phyloP scores from a whole-genome alignment of 2,797 vertebrate species.

The Anomalospiza imberbis region DNA sequence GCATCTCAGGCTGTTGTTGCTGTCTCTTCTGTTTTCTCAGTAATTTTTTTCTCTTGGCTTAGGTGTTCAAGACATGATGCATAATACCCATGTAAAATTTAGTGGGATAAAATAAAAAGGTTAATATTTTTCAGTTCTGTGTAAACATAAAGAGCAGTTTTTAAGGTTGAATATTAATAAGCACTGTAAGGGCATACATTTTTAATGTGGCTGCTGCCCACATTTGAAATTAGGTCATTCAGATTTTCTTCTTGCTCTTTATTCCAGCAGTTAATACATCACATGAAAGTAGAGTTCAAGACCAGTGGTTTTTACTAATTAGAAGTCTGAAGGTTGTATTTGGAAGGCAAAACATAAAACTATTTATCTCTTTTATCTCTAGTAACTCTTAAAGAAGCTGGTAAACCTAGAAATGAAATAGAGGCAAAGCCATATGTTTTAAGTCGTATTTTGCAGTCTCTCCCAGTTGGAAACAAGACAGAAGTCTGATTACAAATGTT shows the following conservation, averaged over 20 bases:
- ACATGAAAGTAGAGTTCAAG: neutral
- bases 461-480: neutral
- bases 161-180: constrained; percentile 38
- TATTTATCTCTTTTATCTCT: neutral
- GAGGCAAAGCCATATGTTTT: neutral
- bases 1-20: neutral
- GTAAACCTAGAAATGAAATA: neutral
- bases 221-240: constrained; percentile 52
- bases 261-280: neutral
- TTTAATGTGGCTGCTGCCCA: constrained; percentile 56
- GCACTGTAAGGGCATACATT: constrained; percentile 33
- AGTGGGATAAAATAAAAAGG: neutral
- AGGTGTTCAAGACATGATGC: neutral
- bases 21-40: neutral
- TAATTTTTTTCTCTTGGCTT: neutral
- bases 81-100: neutral
- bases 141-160: neutral
- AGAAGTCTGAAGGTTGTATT: neutral
- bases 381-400: neutral
- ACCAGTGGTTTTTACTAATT: neutral
- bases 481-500: neutral
- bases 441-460: neutral
- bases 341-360: neutral
- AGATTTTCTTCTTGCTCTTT: constrained; percentile 22
- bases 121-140: neutral